phyloP scores from a whole-genome alignment of 2,113 vertebrate genomes.

The Podocnemis expansa region DNA sequence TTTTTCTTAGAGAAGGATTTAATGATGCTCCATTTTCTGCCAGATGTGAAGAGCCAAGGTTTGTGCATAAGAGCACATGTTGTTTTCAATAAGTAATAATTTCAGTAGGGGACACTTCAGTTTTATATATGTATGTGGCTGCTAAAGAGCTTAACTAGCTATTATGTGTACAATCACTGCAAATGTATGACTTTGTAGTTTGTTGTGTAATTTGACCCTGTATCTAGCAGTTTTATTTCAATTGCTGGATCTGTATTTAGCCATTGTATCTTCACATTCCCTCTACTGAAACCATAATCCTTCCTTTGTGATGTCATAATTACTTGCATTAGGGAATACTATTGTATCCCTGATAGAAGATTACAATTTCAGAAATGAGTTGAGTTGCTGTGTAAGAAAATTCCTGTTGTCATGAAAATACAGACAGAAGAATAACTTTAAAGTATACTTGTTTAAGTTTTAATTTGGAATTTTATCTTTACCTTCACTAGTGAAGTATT shows the following conservation, averaged over 20 bases:
- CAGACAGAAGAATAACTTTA: rapidly evolving
- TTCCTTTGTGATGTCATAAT: not conserved
- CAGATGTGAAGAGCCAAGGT: not conserved
- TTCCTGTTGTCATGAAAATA: not conserved
- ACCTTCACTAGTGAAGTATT: not conserved
- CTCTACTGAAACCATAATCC: not conserved
- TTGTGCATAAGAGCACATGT: not conserved
- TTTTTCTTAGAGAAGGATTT: not conserved
- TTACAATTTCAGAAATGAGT: not conserved
- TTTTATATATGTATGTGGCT: not conserved
- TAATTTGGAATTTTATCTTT: not conserved
- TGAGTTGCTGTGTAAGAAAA: not conserved
- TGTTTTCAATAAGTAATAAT: not conserved
- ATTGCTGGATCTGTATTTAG: rapidly evolving
- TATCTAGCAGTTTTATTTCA: not conserved
- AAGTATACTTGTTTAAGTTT: not conserved
- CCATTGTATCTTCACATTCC: not conserved
- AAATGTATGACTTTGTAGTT: not conserved
- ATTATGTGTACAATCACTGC: not conserved
- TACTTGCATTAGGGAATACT: not conserved
- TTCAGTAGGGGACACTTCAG: not conserved
- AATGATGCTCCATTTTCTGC: not conserved
- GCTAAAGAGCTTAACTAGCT: too few relatives aligned
- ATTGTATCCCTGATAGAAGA: not conserved
- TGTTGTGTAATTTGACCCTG: not conserved